Evolutionary conservation across 2,888 invertebrate species (phyloP), one percentile per base, ranked within the genome.

Genomic region (Heliconius aoede): DNA sequence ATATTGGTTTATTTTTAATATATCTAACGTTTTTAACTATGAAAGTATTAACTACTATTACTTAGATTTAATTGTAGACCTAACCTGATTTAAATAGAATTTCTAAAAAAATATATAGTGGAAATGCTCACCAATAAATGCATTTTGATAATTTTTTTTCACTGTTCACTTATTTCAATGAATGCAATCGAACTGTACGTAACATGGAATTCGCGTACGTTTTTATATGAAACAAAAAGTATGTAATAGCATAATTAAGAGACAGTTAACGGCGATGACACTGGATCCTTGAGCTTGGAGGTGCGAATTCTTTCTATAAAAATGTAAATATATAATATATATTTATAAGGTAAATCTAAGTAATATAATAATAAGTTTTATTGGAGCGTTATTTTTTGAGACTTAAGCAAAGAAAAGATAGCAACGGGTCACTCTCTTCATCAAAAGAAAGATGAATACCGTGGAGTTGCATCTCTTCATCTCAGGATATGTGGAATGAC

Each of bases 201-300:
- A 79, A 80, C 79, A 5, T 78, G 76, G 76, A 73, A 73, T 80
- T 79, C 68, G 77, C 79, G 76, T 73, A 81, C 80, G 83, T 85
- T 90, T 92, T 86, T 92, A 92, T 92, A 92, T 85, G 78, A 71
- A 78, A 81, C 80, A 77, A 82, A 86, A 55, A 84, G 82, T 78
- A 85, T 84, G 85, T 81, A 79, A 82, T 83, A 81, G 79, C 79
- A 80, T 83, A 82, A 83, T 84, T 82, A 82, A 83, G 85, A 82
- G 82, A 79, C 83, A 83, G 80, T 84, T 83, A 86, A 71, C 64
- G 13, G 58, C 71, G 75, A 75, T 85, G 78, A 81, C 84, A 84
- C 82, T 84, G 73, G 75, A 81, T 80, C 90, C 91, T 90, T 90
- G 90, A 82, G 67, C 61, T 58, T 61, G 30, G 67, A 67, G 67